Percentiles rank a stretch among this genome's conserved stretches.
phyloP scores from a whole-genome alignment of 2,797 vertebrate genomes.

The Carapus acus region DNA sequence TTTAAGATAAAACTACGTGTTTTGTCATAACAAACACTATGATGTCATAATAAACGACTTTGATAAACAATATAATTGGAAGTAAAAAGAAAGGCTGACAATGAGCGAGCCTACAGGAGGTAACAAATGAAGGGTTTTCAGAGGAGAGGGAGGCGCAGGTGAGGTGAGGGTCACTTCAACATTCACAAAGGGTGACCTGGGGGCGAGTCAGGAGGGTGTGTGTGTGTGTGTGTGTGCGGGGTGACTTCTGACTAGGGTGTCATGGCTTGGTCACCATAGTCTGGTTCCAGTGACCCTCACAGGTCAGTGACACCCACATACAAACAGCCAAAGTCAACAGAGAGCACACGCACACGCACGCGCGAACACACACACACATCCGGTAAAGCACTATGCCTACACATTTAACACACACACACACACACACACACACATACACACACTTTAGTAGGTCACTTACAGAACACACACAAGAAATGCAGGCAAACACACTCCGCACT shows the following conservation, averaged over 20 bases:
- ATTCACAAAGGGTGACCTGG: slow-evolving; percentile 27
- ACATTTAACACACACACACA: neutral
- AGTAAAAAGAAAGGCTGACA: too few relatives aligned
- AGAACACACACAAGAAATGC: slow-evolving; percentile 3
- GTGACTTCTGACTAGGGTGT: slow-evolving; percentile 36
- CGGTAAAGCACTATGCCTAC: too few relatives aligned
- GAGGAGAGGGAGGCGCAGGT: neutral
- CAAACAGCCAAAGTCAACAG: slow-evolving; percentile 21
- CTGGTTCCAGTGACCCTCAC: slow-evolving; percentile 26
- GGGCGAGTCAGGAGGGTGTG: slow-evolving; percentile 34
- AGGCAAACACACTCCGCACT: slow-evolving; percentile 1
- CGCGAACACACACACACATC: slow-evolving; percentile 17
- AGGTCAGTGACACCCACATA: slow-evolving; percentile 42
- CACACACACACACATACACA: neutral
- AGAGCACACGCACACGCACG: slow-evolving; percentile 2
- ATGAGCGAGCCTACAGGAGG: too few relatives aligned
- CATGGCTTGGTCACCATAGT: slow-evolving; percentile 5
- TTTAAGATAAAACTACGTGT: too few relatives aligned
- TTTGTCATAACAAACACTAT: too few relatives aligned
- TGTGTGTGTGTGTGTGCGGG: too few relatives aligned
- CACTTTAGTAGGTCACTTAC: slow-evolving; percentile 5
- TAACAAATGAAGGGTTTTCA: neutral
- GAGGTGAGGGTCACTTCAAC: slow-evolving; percentile 52
- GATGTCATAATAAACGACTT: too few relatives aligned
- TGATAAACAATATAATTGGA: too few relatives aligned